phyloP scores from a whole-genome alignment of 2,113 vertebrate genomes.

The Notiomystis cincta region DNA sequence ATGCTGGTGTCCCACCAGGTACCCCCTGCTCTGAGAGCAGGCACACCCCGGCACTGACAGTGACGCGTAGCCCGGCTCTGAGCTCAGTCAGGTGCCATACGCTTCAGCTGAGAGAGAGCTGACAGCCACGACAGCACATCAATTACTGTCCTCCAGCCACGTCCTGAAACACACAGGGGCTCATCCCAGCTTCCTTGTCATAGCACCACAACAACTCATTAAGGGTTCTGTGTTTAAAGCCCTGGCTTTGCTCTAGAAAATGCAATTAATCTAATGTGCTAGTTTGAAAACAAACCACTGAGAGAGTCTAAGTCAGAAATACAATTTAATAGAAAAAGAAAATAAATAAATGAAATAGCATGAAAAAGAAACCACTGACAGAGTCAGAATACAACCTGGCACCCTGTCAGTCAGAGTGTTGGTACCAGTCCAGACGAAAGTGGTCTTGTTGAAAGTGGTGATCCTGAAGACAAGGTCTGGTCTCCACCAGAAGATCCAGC shows the following conservation, averaged over 20 bases:
- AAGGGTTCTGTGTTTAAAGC: not conserved
- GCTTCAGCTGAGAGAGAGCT: slow-evolving; percentile 25
- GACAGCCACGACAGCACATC: slow-evolving; percentile 33
- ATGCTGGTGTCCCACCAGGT: not conserved
- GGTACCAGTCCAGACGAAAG: too few relatives aligned
- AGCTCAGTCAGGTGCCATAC: slow-evolving; percentile 13
- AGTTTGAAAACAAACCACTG: too few relatives aligned
- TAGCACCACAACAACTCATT: not conserved
- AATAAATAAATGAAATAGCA: too few relatives aligned
- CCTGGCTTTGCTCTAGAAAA: not conserved
- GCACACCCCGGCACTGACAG: not conserved
- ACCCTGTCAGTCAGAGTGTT: too few relatives aligned
- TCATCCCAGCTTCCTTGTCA: not conserved
- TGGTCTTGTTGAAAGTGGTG: too few relatives aligned
- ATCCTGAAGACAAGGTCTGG: too few relatives aligned
- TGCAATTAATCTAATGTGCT: not conserved
- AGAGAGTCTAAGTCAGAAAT: too few relatives aligned
- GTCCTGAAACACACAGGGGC: not conserved
- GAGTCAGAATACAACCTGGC: too few relatives aligned
- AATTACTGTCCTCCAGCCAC: not conserved
- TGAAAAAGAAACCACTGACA: too few relatives aligned
- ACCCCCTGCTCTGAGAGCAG: not conserved
- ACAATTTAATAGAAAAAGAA: too few relatives aligned
- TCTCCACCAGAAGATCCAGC: too few relatives aligned
- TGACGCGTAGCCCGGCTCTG: not conserved